Conservation (phyloP, 2,888 invertebrate species). For the Eueremaeus valkanovi region DNA sequence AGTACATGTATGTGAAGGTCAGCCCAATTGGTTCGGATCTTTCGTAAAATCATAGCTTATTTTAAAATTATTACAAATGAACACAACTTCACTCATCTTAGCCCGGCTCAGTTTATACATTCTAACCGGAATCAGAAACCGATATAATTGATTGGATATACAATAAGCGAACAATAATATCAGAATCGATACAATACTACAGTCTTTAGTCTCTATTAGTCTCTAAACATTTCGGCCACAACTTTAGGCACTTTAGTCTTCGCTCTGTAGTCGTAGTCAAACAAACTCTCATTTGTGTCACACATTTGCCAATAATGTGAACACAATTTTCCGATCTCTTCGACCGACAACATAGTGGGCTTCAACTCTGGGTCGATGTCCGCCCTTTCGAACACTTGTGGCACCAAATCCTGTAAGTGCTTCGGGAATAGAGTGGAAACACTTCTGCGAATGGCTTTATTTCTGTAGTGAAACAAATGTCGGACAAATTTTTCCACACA, state of each 20-base stretch:
- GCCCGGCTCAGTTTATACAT: no score
- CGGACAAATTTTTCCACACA: constrained; percentile 83
- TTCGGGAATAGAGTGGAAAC: constrained; percentile 54
- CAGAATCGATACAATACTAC: background rate
- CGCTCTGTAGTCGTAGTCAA: constrained; percentile 65
- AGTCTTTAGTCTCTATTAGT: constrained; percentile 6
- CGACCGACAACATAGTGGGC: constrained; percentile 69
- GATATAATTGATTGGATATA: background rate
- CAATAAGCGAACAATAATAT: background rate
- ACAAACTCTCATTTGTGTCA: constrained; percentile 51
- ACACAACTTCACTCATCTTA: no score
- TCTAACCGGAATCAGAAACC: no score
- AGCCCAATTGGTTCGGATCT: no score
- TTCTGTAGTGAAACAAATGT: constrained; percentile 79
- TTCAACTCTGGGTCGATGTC: constrained; percentile 66
- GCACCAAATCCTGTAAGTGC: constrained; percentile 62
- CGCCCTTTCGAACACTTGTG: constrained; percentile 65
- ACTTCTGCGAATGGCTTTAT: constrained; percentile 62
- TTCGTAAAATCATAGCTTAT: no score
- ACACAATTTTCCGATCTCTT: constrained; percentile 72
- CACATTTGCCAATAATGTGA: constrained; percentile 71
- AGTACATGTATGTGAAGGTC: no score
- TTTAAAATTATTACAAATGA: no score
- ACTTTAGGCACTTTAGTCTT: constrained; percentile 31
- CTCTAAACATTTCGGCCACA: background rate